Percentiles rank a stretch among this genome's conserved stretches.
Conservation (phyloP, 2,888 invertebrate genomes). For the Hipparchia sbordonii region DNA sequence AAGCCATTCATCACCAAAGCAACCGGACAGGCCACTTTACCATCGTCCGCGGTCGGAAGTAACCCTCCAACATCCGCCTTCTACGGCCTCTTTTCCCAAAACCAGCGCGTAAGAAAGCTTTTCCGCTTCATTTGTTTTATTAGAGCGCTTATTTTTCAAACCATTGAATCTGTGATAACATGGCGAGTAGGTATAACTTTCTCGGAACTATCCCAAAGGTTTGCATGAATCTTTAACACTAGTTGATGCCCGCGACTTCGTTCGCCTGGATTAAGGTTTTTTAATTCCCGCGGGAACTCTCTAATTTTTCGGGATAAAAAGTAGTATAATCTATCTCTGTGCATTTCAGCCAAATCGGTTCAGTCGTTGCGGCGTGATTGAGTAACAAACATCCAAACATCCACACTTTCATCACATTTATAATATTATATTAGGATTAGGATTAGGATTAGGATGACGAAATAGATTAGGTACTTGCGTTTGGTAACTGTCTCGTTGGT, state of each 20-base stretch:
- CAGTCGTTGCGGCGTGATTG: no score
- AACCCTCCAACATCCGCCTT: slow-evolving; percentile 54
- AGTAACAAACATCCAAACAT: no score
- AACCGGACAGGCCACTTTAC: slow-evolving; percentile 73
- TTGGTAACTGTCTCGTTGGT: background rate
- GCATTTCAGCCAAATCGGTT: no score
- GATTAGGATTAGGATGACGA: background rate
- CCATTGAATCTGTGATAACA: background rate
- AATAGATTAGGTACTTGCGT: background rate
- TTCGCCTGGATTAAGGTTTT: no score
- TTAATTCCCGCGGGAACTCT: no score
- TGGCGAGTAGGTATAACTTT: background rate
- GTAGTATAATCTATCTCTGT: no score
- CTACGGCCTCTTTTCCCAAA: slow-evolving; percentile 17
- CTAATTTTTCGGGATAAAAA: no score
- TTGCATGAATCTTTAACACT: background rate
- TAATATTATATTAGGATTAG: no score
- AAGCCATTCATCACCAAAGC: slow-evolving; percentile 30
- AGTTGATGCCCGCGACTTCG: no score
- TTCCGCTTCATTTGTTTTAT: slow-evolving; percentile 19
- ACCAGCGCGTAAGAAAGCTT: slow-evolving; percentile 17
- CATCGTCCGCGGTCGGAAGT: slow-evolving; percentile 63
- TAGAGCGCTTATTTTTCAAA: slow-evolving; percentile 8
- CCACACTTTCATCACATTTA: no score
- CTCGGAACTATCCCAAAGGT: background rate